Conservation (phyloP, 2,113 vertebrate species). For the Spilogale gracilis region DNA sequence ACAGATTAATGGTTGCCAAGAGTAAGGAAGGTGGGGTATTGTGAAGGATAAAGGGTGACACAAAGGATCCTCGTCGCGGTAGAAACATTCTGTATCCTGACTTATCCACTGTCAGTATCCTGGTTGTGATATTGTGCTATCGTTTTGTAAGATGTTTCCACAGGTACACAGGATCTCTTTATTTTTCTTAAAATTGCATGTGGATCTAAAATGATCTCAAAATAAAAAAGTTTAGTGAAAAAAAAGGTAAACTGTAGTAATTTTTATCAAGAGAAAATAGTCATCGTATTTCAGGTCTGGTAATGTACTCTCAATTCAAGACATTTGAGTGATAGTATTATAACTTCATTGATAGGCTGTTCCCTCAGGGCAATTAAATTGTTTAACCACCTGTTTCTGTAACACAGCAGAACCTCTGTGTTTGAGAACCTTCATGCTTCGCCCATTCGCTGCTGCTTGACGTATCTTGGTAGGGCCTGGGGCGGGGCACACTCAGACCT, state of each 20-base stretch:
- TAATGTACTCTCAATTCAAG: not conserved
- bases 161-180: not conserved
- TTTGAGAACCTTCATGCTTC: not conserved
- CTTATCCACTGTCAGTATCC: accelerated
- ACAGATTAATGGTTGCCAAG: not conserved
- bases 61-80: not conserved
- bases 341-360: not conserved
- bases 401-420: not conserved
- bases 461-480: not conserved
- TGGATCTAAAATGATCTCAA: not conserved
- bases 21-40: not conserved
- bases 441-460: not conserved
- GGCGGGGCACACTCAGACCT: not conserved
- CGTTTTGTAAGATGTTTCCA: not conserved
- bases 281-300: not conserved
- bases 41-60: not conserved
- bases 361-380: not conserved
- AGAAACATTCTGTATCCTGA: not conserved
- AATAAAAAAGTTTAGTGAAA: not conserved
- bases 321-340: not conserved
- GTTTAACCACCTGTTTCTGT: not conserved
- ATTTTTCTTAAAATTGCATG: not conserved
- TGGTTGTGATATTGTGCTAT: not conserved
- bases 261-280: not conserved
- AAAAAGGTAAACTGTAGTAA: not conserved